A percentile compares a stretch with the other conserved stretches of the same genome.
These are phyloP conservation scores for Pterophyllum scalare DNA, from an alignment of 2,113 vertebrate species.

Conservation along the genomic window DNA sequence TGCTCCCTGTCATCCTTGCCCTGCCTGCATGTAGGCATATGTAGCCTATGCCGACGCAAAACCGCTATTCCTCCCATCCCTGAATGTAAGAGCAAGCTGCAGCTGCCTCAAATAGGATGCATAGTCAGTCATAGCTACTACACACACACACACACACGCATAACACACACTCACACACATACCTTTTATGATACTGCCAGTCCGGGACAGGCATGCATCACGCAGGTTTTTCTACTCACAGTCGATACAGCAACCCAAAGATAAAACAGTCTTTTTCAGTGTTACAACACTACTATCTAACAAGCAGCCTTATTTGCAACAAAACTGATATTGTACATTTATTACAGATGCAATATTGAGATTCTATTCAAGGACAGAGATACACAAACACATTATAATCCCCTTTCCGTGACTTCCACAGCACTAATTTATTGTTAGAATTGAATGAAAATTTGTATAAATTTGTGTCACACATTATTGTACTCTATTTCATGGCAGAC, in stretches of 20 bases:
- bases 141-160: slow-evolving; percentile 21
- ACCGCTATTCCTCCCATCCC: slow-evolving; percentile 31
- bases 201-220: slow-evolving; percentile 48
- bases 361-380: slow-evolving; percentile 47
- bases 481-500: slow-evolving; percentile 21
- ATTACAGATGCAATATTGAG: slow-evolving; percentile 31
- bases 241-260: slow-evolving; percentile 15
- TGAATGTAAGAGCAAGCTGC: slow-evolving; percentile 52
- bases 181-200: slow-evolving; percentile 28
- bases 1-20: slow-evolving; percentile 55
- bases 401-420: slow-evolving; percentile 18
- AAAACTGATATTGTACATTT: slow-evolving; percentile 44
- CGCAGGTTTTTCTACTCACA: slow-evolving; percentile 25
- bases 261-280: slow-evolving; percentile 28
- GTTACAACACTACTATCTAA: slow-evolving; percentile 20
- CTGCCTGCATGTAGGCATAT: slow-evolving; percentile 38
- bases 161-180: slow-evolving; percentile 33
- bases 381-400: slow-evolving; percentile 25
- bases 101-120: slow-evolving; percentile 51
- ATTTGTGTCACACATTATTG: slow-evolving; percentile 28
- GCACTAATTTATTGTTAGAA: slow-evolving; percentile 42
- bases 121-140: slow-evolving; percentile 29
- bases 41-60: slow-evolving; percentile 39
- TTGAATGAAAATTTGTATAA: slow-evolving; percentile 33
- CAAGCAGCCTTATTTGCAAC: slow-evolving; percentile 29